Conservation (phyloP, 1,140 invertebrate species). For the Drosophila melanica region DNA sequence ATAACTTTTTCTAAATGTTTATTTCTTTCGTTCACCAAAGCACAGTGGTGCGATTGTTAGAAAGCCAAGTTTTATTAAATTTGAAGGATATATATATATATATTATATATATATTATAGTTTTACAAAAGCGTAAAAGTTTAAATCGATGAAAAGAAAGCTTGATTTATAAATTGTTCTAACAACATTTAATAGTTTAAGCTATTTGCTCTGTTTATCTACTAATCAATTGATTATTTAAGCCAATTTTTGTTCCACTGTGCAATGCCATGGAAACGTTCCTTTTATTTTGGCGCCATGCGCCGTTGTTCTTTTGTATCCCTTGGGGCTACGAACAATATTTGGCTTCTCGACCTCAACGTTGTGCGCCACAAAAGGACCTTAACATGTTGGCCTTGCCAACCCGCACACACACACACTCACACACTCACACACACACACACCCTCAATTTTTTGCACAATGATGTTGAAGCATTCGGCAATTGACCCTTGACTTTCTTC, state of each 20-base stretch:
- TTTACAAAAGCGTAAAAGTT: too few species aligned
- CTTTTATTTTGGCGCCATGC: slow-evolving; percentile 18
- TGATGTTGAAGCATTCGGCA: slow-evolving; percentile 37
- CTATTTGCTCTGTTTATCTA: not conserved
- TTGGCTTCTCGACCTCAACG: slow-evolving; percentile 27
- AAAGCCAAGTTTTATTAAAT: not conserved
- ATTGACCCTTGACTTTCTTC: slow-evolving; percentile 55
- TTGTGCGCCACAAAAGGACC: slow-evolving; percentile 11
- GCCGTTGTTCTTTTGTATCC: slow-evolving; percentile 16
- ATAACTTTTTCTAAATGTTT: slow-evolving; percentile 36
- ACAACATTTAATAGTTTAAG: too few species aligned
- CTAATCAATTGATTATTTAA: not conserved
- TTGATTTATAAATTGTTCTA: too few species aligned
- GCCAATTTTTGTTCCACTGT: not conserved
- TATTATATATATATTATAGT: too few species aligned
- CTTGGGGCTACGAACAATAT: slow-evolving; percentile 14
- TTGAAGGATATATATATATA: too few species aligned
- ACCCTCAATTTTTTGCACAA: slow-evolving; percentile 10
- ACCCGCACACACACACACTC: not conserved
- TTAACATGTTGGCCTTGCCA: slow-evolving; percentile 24
- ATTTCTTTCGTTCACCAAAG: not conserved
- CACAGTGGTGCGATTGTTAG: not conserved
- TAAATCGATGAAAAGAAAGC: too few species aligned
- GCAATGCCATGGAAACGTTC: slow-evolving; percentile 4
- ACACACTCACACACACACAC: not conserved